Percentiles rank a stretch among this genome's conserved stretches.
phyloP scores from a whole-genome alignment of 2,888 invertebrate genomes.

The Tetranychus truncatus region DNA sequence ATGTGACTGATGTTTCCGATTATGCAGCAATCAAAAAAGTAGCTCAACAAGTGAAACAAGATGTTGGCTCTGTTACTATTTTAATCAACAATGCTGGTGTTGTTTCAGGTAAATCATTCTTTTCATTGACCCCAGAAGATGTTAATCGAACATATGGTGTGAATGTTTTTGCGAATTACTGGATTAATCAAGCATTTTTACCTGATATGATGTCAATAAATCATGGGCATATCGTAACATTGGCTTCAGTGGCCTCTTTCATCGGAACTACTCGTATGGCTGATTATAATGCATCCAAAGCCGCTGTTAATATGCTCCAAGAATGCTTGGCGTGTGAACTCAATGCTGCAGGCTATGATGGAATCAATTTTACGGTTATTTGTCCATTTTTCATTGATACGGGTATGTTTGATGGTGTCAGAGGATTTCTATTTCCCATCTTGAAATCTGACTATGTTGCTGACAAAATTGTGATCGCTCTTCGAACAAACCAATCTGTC shows the following conservation, averaged over 20 bases:
- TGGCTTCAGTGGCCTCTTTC: slow-evolving; percentile 74
- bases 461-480: slow-evolving; percentile 57
- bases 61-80: slow-evolving; percentile 62
- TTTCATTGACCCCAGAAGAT: slow-evolving; percentile 65
- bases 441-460: slow-evolving; percentile 68
- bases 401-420: slow-evolving; percentile 87
- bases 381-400: slow-evolving; percentile 92
- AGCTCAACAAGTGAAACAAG: slow-evolving; percentile 50
- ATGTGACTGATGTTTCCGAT: slow-evolving; percentile 60
- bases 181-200: slow-evolving; percentile 62
- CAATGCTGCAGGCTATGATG: slow-evolving; percentile 33
- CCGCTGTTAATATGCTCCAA: slow-evolving; percentile 79
- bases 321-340: slow-evolving; percentile 49
- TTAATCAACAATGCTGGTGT: slow-evolving; percentile 85
- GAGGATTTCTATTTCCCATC: slow-evolving; percentile 46
- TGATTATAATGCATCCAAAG: slow-evolving; percentile 87
- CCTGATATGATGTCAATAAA: slow-evolving; percentile 70
- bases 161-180: slow-evolving; percentile 73
- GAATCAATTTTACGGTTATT: slow-evolving; percentile 65
- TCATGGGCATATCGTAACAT: slow-evolving; percentile 77
- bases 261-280: slow-evolving; percentile 56
- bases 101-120: slow-evolving; percentile 54
- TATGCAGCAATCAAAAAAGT: slow-evolving; percentile 60
- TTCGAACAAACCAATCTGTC: slow-evolving; percentile 51
- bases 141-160: slow-evolving; percentile 44